Evolutionary conservation across 2,113 vertebrate genomes (phyloP).

Genomic region (Oreochromis spilurus): DNA sequence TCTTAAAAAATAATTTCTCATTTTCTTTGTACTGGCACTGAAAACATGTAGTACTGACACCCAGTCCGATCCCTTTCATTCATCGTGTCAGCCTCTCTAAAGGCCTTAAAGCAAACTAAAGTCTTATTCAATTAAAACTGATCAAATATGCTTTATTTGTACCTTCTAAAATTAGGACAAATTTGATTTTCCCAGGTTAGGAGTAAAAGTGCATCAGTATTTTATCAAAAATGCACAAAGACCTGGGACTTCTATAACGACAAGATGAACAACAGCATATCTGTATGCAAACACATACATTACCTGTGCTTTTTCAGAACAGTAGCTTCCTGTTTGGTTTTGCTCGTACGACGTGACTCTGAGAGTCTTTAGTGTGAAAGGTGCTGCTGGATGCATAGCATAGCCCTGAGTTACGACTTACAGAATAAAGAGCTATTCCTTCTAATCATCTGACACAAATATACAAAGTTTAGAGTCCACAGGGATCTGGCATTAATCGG

Average conservation of each 20-base stretch:
- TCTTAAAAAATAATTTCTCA: not conserved
- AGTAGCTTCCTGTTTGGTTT: slow-evolving; percentile 35
- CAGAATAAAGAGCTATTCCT: slow-evolving; percentile 24
- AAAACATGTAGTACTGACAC: not conserved
- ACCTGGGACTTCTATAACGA: not conserved
- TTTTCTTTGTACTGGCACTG: not conserved
- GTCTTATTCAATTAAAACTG: not conserved
- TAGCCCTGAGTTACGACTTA: slow-evolving; percentile 41
- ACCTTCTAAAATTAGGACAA: not conserved
- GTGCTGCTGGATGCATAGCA: slow-evolving; percentile 42
- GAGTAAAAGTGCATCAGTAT: slow-evolving; percentile 1
- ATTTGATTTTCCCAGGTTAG: not conserved
- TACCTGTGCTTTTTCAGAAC: slow-evolving; percentile 35
- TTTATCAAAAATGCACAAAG: slow-evolving; percentile 27
- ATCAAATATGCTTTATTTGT: not conserved
- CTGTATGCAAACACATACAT: not conserved
- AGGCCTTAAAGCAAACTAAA: not conserved
- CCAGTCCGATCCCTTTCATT: not conserved
- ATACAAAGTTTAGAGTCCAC: slow-evolving; percentile 9
- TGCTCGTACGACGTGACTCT: not conserved
- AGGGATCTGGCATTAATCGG: not conserved
- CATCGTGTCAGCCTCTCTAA: not conserved
- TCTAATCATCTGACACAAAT: slow-evolving; percentile 13
- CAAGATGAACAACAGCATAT: not conserved
- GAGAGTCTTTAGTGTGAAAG: slow-evolving; percentile 1